A percentile compares a stretch with the other conserved stretches of the same genome.
These are phyloP conservation scores for Drosophila aldrichi DNA, from an alignment of 2,888 invertebrate genomes.

Conservation along the genomic window DNA sequence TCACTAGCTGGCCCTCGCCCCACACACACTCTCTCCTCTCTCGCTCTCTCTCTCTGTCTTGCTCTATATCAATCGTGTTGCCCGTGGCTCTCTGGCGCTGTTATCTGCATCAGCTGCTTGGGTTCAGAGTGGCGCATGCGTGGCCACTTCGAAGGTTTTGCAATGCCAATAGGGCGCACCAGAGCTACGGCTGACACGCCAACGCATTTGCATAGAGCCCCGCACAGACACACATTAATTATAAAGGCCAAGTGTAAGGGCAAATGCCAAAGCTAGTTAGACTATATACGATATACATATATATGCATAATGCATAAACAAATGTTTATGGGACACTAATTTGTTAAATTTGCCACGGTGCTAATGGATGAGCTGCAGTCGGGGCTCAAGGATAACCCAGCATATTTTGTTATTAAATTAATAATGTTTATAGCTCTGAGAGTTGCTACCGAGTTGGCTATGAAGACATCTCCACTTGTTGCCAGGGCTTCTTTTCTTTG, in stretches of 20 bases:
- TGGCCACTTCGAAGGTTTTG: slow-evolving; percentile 60
- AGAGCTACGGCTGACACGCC: slow-evolving; percentile 40
- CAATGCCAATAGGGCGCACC: slow-evolving; percentile 69
- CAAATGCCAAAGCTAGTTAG: slow-evolving; percentile 42
- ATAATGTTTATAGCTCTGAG: neutral
- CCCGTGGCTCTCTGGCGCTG: slow-evolving; percentile 6
- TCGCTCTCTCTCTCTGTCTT: neutral
- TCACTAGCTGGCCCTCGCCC: neutral
- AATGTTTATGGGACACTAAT: slow-evolving; percentile 36
- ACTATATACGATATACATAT: neutral
- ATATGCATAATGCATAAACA: slow-evolving; percentile 10
- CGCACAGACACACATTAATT: slow-evolving; percentile 13
- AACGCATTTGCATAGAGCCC: slow-evolving; percentile 57
- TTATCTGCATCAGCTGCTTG: slow-evolving; percentile 26
- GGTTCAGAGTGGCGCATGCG: slow-evolving; percentile 27
- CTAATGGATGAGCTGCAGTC: slow-evolving; percentile 64
- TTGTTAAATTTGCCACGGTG: slow-evolving; percentile 50
- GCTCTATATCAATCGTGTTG: neutral
- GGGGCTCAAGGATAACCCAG: slow-evolving; percentile 61
- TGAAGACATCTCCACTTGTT: slow-evolving; percentile 25
- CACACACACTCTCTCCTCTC: neutral
- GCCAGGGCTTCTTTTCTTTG: slow-evolving; percentile 5
- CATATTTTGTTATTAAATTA: slow-evolving; percentile 8
- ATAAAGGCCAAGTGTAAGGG: slow-evolving; percentile 29
- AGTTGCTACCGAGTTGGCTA: neutral